Percentiles rank a stretch among this genome's conserved stretches.
Evolutionary conservation across 2,797 vertebrate species (phyloP).

Genomic region (Astyanax mexicanus): DNA sequence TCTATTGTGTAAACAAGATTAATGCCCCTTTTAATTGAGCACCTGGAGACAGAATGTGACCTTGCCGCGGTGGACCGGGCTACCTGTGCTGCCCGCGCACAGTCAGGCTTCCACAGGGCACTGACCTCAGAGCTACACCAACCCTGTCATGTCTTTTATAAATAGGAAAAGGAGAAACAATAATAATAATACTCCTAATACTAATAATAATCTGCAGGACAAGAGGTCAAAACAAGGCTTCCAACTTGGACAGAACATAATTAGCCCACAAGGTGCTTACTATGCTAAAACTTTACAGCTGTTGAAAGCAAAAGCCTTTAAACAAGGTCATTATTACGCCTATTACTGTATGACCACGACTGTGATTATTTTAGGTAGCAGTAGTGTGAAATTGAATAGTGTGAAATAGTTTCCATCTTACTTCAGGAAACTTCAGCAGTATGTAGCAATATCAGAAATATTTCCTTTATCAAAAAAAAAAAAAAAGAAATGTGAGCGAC

Average conservation of each 20-base stretch:
- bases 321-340: neutral
- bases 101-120: neutral
- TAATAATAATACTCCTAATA: too few species aligned
- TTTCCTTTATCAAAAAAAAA: too few species aligned
- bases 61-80: slow-evolving; percentile 78
- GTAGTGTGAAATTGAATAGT: too few species aligned
- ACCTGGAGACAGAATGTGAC: slow-evolving; percentile 90
- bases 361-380: neutral
- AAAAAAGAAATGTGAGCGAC: too few species aligned
- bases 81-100: slow-evolving; percentile 75
- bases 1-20: slow-evolving; percentile 98
- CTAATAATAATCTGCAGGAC: too few species aligned
- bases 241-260: neutral
- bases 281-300: neutral
- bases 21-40: slow-evolving; percentile 93
- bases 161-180: neutral
- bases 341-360: neutral
- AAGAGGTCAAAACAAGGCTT: neutral
- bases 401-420: neutral
- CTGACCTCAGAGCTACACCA: slow-evolving; percentile 1
- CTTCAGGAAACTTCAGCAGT: neutral
- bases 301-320: neutral
- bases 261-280: too few species aligned
- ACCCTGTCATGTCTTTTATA: neutral
- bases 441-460: too few species aligned